These are phyloP conservation scores for Brachyptera risi DNA, from an alignment of 2,888 invertebrate genomes.

Conservation along the genomic window DNA sequence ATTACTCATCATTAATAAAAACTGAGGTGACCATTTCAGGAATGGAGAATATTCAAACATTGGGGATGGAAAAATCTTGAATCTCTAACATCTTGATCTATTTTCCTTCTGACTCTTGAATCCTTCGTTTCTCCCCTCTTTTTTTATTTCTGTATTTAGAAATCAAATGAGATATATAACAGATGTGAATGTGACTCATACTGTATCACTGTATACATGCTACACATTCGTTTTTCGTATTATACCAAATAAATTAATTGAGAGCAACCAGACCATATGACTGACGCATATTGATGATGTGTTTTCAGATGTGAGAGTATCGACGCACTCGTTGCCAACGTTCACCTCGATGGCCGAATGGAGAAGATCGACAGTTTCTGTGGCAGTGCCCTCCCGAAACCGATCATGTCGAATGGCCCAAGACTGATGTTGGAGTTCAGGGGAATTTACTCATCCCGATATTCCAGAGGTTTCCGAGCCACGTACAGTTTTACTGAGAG, in stretches of 20 bases:
- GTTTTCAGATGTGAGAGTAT: conserved; percentile 68
- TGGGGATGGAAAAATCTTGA: no score
- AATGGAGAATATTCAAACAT: no score
- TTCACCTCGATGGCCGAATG: conserved; percentile 75
- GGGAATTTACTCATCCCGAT: conserved; percentile 70
- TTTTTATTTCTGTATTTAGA: no score
- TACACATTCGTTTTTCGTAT: no score
- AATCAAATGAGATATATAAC: no score
- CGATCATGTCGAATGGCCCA: conserved; percentile 90
- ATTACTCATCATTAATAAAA: no score
- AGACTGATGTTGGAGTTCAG: conserved; percentile 81
- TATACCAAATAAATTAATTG: not conserved
- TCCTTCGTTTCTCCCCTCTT: no score
- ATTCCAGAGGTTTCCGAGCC: conserved; percentile 82
- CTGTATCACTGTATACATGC: no score
- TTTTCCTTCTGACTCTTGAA: no score
- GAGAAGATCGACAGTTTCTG: conserved; percentile 87
- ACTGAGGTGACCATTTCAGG: no score
- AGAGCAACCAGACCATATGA: not conserved
- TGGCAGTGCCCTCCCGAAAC: conserved; percentile 74
- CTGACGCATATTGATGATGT: conserved; percentile 20
- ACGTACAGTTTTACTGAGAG: conserved; percentile 87
- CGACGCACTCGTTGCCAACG: conserved; percentile 76
- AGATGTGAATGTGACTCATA: no score
- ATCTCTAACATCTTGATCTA: no score